These are phyloP conservation scores for Ranitomeya variabilis DNA, from an alignment of 2,113 vertebrate species.

Conservation along the genomic window DNA sequence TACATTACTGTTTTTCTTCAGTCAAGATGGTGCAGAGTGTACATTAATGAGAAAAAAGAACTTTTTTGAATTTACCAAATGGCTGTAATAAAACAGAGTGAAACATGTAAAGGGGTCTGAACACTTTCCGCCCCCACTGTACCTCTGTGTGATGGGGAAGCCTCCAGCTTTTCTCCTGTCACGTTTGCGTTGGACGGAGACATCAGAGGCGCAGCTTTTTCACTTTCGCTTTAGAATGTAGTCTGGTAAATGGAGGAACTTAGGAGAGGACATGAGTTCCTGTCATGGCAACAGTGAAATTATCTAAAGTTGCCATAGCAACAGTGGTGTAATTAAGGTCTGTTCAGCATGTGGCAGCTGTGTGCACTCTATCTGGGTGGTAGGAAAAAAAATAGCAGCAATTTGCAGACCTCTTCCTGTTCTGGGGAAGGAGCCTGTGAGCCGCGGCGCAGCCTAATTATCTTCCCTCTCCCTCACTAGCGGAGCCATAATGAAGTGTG, in stretches of 20 bases:
- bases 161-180: neutral
- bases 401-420: conserved; percentile 64
- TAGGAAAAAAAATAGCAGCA: conserved; percentile 52
- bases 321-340: conserved; percentile 79
- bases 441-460: conserved; percentile 27
- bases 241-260: conserved; percentile 22
- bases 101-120: too few relatives aligned
- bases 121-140: neutral
- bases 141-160: neutral
- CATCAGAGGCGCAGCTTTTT: neutral
- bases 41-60: too few relatives aligned
- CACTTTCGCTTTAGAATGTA: conserved; percentile 29
- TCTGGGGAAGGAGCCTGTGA: conserved; percentile 50
- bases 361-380: conserved; percentile 73
- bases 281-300: conserved; percentile 71
- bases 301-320: conserved; percentile 77
- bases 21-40: too few relatives aligned
- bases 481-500: conserved; percentile 39
- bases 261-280: conserved; percentile 38
- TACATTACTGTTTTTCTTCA: too few relatives aligned
- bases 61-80: too few relatives aligned
- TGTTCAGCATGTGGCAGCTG: conserved; percentile 78
- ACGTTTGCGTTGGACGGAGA: neutral
- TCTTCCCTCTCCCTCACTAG: conserved; percentile 46
- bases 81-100: too few relatives aligned